phyloP scores from a whole-genome alignment of 2,113 vertebrate genomes.

The Chrysemys picta region DNA sequence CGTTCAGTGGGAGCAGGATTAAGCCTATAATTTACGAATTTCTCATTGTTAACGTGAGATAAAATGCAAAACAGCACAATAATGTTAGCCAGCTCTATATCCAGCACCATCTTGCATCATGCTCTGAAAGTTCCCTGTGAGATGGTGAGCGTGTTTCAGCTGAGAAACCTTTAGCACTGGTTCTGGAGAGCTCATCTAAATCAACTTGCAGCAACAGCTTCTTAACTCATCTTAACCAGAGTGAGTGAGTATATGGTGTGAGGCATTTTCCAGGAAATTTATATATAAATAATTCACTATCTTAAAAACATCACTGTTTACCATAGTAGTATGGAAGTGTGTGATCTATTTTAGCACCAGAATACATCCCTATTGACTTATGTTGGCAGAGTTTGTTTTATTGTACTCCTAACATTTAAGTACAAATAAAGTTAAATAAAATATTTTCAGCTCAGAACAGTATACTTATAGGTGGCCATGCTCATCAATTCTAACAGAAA shows the following conservation, averaged over 20 bases:
- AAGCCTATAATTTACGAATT: background rate
- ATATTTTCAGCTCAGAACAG: conserved; percentile 11
- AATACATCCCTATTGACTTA: background rate
- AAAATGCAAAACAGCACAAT: background rate
- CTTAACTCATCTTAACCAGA: background rate
- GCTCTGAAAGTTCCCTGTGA: conserved; percentile 5
- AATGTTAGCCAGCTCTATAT: background rate
- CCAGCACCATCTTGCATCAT: background rate
- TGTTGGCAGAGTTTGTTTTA: conserved; percentile 12
- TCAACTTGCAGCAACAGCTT: background rate
- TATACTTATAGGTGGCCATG: background rate
- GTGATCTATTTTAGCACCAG: background rate
- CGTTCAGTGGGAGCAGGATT: background rate
- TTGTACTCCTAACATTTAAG: conserved; percentile 7
- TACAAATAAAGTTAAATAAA: too few relatives aligned
- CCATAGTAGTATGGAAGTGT: background rate
- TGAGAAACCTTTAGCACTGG: background rate
- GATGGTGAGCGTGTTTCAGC: background rate
- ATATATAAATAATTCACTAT: background rate
- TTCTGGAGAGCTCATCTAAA: background rate
- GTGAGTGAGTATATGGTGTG: background rate
- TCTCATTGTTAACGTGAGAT: background rate
- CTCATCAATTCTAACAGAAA: background rate
- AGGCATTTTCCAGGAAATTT: background rate
- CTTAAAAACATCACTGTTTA: background rate